Evolutionary conservation across 1,140 invertebrate species (phyloP), one percentile per base, ranked within the genome.

Genomic region (Habropoda laboriosa): DNA sequence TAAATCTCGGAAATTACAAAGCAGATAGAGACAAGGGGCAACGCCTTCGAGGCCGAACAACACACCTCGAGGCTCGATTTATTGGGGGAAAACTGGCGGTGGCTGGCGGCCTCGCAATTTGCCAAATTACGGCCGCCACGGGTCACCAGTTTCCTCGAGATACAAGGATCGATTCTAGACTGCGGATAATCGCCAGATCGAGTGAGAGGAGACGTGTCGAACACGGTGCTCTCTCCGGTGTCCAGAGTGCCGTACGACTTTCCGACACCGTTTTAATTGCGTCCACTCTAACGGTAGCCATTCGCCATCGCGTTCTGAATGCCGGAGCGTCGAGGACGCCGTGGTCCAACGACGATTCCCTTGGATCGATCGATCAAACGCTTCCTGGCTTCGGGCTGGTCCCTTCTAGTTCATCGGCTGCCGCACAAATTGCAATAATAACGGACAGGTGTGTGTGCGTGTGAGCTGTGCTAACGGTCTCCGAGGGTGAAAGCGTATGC

Each of bases 251-350:
- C 80, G 82, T 89, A 89, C 87, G 89, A 91, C 86, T 91, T 79
- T 89, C 90, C 90, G 88, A 92, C 91, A 92, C 92, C 92, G 92
- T 92, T 93, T 93, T 93, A 93, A 93, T 93, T 93, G 90, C 87
- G 79, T 78, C 81, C 81, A 76, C 85, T 86, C 88, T 92, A 92
- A 92, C 91, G 91, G 91, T 91, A 90, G 82, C 82, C 64, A 75
- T 47, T 75, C 74, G 66, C 76, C 70, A 82, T 85, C 75, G 71
- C 45, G 71, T 64, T 72, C 80, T 61, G 71, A 75, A 86, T 79
- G 66, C 74, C 40, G 27, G 60, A 40, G 49, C 49, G 73, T 61
- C 64, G 49, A 53, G 68, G 51, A 79, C 57, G 45, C 30, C n/a
- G 73, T 27, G 27, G 24, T 45, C 27, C 68, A 13, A 42, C 24